phyloP scores from a whole-genome alignment of 2,888 invertebrate genomes.

The Sphecodes monilicornis region DNA sequence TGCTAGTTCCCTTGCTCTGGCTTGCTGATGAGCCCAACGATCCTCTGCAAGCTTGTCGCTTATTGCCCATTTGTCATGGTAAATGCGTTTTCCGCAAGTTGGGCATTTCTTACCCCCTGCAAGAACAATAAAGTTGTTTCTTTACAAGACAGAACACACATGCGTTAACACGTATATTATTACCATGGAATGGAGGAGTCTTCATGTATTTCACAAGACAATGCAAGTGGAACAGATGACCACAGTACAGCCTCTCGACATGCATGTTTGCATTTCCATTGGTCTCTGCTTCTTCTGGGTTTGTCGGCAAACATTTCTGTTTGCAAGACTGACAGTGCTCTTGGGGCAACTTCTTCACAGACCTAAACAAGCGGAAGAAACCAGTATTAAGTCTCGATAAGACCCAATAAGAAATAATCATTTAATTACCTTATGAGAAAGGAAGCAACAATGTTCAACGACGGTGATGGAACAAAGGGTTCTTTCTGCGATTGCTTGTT shows the following conservation, averaged over 20 bases:
- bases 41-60: constrained; percentile 89
- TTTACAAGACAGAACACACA: background rate
- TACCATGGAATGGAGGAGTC: constrained; percentile 90
- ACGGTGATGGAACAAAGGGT: constrained; percentile 87
- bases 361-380: constrained; percentile 80
- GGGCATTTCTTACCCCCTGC: constrained; percentile 89
- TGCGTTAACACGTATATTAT: background rate
- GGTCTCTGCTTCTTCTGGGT: constrained; percentile 85
- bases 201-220: constrained; percentile 89
- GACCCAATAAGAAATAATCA: background rate
- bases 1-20: constrained; percentile 89
- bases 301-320: constrained; percentile 86
- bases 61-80: constrained; percentile 90
- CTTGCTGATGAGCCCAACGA: constrained; percentile 92
- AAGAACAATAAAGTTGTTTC: constrained; percentile 49
- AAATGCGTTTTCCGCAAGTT: constrained; percentile 88
- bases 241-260: constrained; percentile 90
- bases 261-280: constrained; percentile 87
- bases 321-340: constrained; percentile 89
- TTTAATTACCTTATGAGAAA: constrained; percentile 85
- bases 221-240: constrained; percentile 89
- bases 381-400: background rate
- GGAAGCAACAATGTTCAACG: constrained; percentile 86
- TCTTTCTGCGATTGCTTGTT: constrained; percentile 86
- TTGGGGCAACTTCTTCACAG: constrained; percentile 87